Percentiles rank a stretch among this genome's conserved stretches.
phyloP scores from a whole-genome alignment of 1,140 invertebrate genomes.

The Caerostris darwini region DNA sequence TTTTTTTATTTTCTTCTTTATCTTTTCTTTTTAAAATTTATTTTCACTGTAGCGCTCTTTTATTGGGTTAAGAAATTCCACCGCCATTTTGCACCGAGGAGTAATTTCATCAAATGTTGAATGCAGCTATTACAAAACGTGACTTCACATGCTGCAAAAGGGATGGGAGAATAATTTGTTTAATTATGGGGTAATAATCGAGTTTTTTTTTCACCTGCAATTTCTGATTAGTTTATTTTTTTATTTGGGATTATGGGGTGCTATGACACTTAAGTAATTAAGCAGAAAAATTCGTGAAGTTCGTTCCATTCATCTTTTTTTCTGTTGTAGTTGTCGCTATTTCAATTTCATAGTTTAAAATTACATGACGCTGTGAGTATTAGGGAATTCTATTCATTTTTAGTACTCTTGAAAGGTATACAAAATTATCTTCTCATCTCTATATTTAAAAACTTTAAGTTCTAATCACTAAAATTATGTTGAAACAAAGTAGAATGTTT shows the following conservation, averaged over 20 bases:
- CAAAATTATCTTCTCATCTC: too few relatives aligned
- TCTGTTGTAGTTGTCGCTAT: neutral
- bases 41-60: constrained; percentile 29
- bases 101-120: constrained; percentile 42
- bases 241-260: neutral
- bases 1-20: constrained; percentile 45
- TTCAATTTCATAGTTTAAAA: too few relatives aligned
- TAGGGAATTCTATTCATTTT: too few relatives aligned
- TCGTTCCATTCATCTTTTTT: neutral
- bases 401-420: too few relatives aligned
- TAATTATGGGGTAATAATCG: constrained; percentile 60
- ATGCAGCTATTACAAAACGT: constrained; percentile 1
- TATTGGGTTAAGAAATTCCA: constrained; percentile 67
- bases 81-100: constrained; percentile 54
- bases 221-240: neutral
- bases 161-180: constrained; percentile 42
- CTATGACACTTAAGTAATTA: constrained; percentile 13
- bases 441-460: too few relatives aligned
- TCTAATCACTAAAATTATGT: too few relatives aligned
- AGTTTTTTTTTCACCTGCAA: neutral
- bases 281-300: neutral
- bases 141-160: neutral
- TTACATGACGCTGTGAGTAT: too few relatives aligned
- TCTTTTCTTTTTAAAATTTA: constrained; percentile 2
- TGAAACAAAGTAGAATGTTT: too few relatives aligned